Evolutionary conservation across 1,140 invertebrate genomes (phyloP).

Genomic region (Lepidotrigona ventralis): DNA sequence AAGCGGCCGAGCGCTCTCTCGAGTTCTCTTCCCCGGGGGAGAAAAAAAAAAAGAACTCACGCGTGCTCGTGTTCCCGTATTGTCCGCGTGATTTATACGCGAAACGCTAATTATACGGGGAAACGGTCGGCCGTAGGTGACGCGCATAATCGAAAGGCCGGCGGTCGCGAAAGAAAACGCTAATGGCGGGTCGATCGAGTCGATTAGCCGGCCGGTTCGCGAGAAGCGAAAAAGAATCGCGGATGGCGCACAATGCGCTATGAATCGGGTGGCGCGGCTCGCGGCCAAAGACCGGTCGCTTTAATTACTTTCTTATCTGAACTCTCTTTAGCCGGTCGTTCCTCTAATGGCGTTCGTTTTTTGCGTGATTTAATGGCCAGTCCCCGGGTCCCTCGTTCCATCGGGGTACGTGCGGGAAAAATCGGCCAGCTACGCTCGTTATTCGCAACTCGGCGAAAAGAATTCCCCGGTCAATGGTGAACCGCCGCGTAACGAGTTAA

Average conservation of each 20-base stretch:
- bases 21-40: neutral
- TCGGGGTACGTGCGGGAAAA: slow-evolving; percentile 35
- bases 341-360: slow-evolving; percentile 47
- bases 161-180: slow-evolving; percentile 29
- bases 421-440: slow-evolving; percentile 26
- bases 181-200: slow-evolving; percentile 47
- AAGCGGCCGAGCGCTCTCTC: slow-evolving; percentile 37
- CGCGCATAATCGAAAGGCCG: slow-evolving; percentile 26
- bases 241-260: slow-evolving; percentile 36
- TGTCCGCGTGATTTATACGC: slow-evolving; percentile 18
- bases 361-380: slow-evolving; percentile 48
- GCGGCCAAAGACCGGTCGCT: slow-evolving; percentile 39
- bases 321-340: slow-evolving; percentile 41
- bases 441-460: neutral
- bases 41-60: neutral
- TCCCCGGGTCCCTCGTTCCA: slow-evolving; percentile 2
- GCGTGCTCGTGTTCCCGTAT: slow-evolving; percentile 11
- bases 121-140: slow-evolving; percentile 12
- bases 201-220: slow-evolving; percentile 12
- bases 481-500: slow-evolving; percentile 21
- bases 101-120: slow-evolving; percentile 38
- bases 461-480: neutral
- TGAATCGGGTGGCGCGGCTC: slow-evolving; percentile 15
- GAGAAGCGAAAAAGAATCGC: slow-evolving; percentile 25
- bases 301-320: slow-evolving; percentile 52